A percentile compares a stretch with the other conserved stretches of the same genome.
phyloP scores from a whole-genome alignment of 2,888 invertebrate genomes.

The Sepiola atlantica region DNA sequence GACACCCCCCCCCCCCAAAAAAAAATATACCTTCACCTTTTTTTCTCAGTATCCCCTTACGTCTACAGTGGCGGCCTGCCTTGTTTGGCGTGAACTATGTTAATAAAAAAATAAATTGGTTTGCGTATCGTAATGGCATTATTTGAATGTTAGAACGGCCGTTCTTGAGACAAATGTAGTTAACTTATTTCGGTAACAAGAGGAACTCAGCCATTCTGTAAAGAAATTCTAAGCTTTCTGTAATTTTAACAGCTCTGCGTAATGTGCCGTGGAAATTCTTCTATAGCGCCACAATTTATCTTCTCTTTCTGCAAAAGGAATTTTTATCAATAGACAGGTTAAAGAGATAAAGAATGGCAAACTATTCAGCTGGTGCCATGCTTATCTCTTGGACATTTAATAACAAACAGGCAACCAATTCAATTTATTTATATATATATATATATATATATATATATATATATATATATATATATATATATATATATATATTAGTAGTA shows the following conservation, averaged over 20 bases:
- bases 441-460: too few species aligned
- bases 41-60: too few species aligned
- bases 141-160: not conserved
- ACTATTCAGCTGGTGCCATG: not conserved
- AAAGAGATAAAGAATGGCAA: not conserved
- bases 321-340: not conserved
- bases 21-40: too few species aligned
- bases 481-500: too few species aligned
- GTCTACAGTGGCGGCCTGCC: too few species aligned
- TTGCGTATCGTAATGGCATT: not conserved
- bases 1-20: too few species aligned
- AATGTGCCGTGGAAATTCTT: not conserved
- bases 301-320: not conserved
- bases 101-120: too few species aligned
- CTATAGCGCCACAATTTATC: not conserved
- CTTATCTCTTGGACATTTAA: not conserved
- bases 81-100: too few species aligned
- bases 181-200: not conserved
- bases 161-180: not conserved
- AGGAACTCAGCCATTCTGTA: not conserved
- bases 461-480: not conserved
- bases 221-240: not conserved
- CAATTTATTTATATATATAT: too few species aligned
- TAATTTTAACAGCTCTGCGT: not conserved
- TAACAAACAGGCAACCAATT: not conserved